These are phyloP conservation scores for Tachycineta bicolor DNA, from an alignment of 2,113 vertebrate genomes.

Conservation along the genomic window DNA sequence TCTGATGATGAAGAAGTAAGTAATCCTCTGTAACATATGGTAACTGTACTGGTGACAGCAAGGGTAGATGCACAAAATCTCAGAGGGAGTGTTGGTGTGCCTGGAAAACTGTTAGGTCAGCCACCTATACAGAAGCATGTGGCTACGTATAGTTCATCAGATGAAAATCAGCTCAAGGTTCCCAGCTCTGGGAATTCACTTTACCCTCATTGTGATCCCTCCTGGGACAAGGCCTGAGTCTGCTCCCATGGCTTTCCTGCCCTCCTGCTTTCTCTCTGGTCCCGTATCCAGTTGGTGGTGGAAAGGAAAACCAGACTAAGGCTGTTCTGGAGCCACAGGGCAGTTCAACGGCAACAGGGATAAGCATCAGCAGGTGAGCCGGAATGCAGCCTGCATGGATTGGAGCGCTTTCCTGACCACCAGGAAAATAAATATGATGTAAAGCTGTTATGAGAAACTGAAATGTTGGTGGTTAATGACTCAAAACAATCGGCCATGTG, in stretches of 20 bases:
- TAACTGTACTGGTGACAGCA: neutral
- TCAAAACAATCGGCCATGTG: neutral
- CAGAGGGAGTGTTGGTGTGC: neutral
- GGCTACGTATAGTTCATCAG: fast-evolving
- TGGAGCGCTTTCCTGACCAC: neutral
- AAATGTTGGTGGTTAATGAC: neutral
- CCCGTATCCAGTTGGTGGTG: neutral
- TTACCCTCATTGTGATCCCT: neutral
- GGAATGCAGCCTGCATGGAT: neutral
- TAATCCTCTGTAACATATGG: neutral
- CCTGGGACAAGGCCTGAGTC: neutral
- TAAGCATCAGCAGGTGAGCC: neutral
- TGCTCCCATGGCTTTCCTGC: neutral
- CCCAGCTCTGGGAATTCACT: neutral
- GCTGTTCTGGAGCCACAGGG: neutral
- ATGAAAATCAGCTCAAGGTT: neutral
- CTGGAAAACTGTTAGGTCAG: neutral
- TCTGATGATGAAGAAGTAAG: neutral
- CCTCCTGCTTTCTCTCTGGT: neutral
- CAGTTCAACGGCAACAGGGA: neutral
- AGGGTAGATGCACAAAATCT: neutral
- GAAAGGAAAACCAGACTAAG: neutral
- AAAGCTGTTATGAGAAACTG: neutral
- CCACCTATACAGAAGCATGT: neutral
- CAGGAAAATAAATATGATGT: neutral